phyloP scores from a whole-genome alignment of 2,113 vertebrate species.

The Nipponia nippon region DNA sequence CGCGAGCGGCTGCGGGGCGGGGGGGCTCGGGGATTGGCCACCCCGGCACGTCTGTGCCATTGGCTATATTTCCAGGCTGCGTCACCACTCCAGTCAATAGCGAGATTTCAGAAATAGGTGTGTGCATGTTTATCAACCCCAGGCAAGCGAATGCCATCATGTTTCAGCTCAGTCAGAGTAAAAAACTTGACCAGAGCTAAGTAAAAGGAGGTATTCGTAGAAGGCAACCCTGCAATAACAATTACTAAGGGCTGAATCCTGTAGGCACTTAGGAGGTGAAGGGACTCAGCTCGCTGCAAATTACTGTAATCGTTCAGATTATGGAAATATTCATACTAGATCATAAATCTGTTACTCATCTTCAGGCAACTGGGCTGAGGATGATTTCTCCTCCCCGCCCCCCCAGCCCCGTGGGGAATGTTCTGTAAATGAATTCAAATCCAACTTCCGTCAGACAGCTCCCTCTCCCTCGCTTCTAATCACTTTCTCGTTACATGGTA shows the following conservation, averaged over 20 bases:
- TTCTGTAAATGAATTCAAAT: constrained; percentile 53
- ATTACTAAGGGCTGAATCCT: background rate
- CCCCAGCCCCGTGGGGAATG: background rate
- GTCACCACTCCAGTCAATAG: background rate
- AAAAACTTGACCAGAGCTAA: background rate
- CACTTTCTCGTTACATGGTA: background rate
- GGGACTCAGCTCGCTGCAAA: background rate
- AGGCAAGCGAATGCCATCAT: background rate
- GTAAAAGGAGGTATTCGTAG: background rate
- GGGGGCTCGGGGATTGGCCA: constrained; percentile 26
- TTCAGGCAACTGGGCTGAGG: constrained; percentile 20
- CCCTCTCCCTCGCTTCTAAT: constrained; percentile 27
- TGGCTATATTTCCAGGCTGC: background rate
- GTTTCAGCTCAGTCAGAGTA: background rate
- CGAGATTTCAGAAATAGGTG: background rate
- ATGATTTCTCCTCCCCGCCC: background rate
- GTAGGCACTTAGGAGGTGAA: background rate
- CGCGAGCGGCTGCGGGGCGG: background rate
- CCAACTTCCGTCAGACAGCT: constrained; percentile 30
- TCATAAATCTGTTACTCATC: constrained; percentile 38
- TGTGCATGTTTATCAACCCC: constrained; percentile 1
- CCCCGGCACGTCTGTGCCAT: background rate
- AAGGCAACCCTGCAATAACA: background rate
- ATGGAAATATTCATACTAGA: constrained; percentile 43
- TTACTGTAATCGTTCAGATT: constrained; percentile 24